Evolutionary conservation across 1,140 invertebrate genomes (phyloP).

Genomic region (Leptopilina boulardi): DNA sequence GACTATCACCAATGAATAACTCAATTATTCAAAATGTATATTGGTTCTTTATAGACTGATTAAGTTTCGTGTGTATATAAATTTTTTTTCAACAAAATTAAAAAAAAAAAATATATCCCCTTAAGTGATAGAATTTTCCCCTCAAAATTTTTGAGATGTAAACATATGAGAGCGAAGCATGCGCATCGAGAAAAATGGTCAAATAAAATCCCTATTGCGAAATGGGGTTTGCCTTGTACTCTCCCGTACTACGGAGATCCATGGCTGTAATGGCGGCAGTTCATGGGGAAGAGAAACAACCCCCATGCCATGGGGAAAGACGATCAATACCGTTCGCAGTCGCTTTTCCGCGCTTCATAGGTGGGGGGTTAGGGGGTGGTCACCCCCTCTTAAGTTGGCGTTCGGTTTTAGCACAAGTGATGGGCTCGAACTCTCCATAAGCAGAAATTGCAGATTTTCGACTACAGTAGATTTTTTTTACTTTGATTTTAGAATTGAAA

Average conservation of each 20-base stretch:
- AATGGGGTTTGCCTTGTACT: neutral
- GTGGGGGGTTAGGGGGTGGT: slow-evolving; percentile 9
- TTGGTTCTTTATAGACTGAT: neutral
- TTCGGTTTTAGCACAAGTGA: neutral
- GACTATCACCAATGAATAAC: neutral
- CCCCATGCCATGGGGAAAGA: slow-evolving; percentile 66
- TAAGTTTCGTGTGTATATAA: neutral
- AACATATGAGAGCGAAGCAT: slow-evolving; percentile 47
- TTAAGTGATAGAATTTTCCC: neutral
- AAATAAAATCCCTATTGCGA: slow-evolving; percentile 10
- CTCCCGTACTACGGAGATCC: slow-evolving; percentile 30
- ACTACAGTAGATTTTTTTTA: too few relatives aligned
- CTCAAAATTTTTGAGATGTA: slow-evolving; percentile 44
- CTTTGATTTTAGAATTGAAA: neutral
- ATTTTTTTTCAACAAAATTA: too few relatives aligned
- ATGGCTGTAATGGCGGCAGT: slow-evolving; percentile 60
- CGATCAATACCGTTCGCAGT: slow-evolving; percentile 67
- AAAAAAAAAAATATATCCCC: too few relatives aligned
- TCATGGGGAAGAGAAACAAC: slow-evolving; percentile 63
- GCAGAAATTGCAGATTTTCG: neutral
- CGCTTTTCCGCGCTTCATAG: slow-evolving; percentile 46
- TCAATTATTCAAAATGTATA: slow-evolving; percentile 5
- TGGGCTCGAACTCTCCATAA: slow-evolving; percentile 10
- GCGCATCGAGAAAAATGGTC: slow-evolving; percentile 34
- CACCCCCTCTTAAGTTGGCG: neutral